Evolutionary conservation across 92 coral and sea anemone species (phyloP), one percentile per base, ranked within the genome.

Genomic region (Porites evermanni): DNA sequence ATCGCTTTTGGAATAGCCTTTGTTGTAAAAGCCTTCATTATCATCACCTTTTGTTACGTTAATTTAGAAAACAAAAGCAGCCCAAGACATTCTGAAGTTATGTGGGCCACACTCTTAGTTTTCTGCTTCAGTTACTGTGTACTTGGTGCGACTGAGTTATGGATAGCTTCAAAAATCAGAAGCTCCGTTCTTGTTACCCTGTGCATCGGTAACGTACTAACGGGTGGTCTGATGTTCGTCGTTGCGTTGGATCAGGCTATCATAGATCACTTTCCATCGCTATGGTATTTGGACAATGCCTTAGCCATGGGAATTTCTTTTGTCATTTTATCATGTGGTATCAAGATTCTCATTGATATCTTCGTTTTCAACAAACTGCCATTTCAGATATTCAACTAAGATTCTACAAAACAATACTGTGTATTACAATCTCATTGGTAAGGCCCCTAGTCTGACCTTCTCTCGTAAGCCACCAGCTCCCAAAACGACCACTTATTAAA

Each of bases 281-380:
- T 78, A 12, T 78, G 82, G 82, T 61, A 78, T 64, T 63, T 78
- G 52, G 82, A 78, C 19, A 70, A 78, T 64, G 21, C 64, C 18
- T 19, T 50, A 1, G 72, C 82, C 44, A 58, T 78, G 8, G 72
- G 70, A 26, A 14, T 63, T 8, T 78, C 82, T 9, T 24, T 63
- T 53, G 58, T 78, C 9, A 60, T 78, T 60, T 44, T 78, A 32
- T 58, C 7, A 5, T 78, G 82, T 32, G 82, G 82, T 17, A 78
- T 78, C 38, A 20, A 78, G 71, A 78, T 78, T 64, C 71, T 78
- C 16, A 71, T 78, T 13, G 82, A 78, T 3, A 64, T 78, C 38
- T 64, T 78, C 1, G 59, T 78, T 7, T 63, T 8, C 82, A 78
- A 63, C 17, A 64, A 64, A 44, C 24, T 78, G 5, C 82, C 82